phyloP scores from a whole-genome alignment of 1,140 invertebrate genomes.

The Zaprionus tsacasi region DNA sequence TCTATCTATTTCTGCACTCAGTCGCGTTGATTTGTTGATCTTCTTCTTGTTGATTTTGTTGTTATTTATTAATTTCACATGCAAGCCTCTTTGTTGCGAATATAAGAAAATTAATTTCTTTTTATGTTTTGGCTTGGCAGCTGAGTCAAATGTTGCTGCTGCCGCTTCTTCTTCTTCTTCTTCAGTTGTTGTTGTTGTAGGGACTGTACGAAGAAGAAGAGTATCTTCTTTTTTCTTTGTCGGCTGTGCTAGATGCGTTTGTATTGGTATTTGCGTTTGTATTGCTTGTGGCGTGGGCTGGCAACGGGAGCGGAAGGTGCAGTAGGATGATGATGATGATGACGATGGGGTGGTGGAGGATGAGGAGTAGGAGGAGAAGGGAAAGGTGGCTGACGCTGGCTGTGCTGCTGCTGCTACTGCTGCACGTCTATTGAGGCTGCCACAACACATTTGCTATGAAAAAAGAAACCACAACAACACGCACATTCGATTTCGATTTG shows the following conservation, averaged over 20 bases:
- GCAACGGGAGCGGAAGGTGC: conserved; percentile 3
- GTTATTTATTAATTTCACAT: conserved; percentile 58
- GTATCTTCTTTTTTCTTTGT: conserved; percentile 67
- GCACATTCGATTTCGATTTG: conserved; percentile 55
- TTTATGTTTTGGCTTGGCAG: conserved; percentile 46
- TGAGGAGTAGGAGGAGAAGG: conserved; percentile 8
- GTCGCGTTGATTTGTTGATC: conserved; percentile 16
- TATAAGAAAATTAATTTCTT: conserved; percentile 29
- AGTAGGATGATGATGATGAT: conserved; percentile 3
- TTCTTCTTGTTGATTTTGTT: conserved; percentile 12
- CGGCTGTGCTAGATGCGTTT: conserved; percentile 50
- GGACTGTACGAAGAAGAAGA: conserved; percentile 77
- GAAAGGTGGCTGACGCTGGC: conserved; percentile 48
- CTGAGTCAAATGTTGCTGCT: conserved; percentile 42
- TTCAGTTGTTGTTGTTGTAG: conserved; percentile 56
- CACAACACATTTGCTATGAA: conserved; percentile 66
- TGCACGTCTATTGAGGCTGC: conserved; percentile 51
- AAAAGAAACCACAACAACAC: conserved; percentile 40
- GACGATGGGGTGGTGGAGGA: neutral
- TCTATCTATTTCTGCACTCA: neutral
- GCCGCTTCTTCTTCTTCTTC: conserved; percentile 1
- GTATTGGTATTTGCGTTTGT: conserved; percentile 47
- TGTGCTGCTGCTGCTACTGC: conserved; percentile 47
- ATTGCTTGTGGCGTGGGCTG: conserved; percentile 31
- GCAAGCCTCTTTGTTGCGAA: conserved; percentile 58